Evolutionary conservation across 2,888 invertebrate genomes (phyloP).

Genomic region (Drosophila prostipennis): DNA sequence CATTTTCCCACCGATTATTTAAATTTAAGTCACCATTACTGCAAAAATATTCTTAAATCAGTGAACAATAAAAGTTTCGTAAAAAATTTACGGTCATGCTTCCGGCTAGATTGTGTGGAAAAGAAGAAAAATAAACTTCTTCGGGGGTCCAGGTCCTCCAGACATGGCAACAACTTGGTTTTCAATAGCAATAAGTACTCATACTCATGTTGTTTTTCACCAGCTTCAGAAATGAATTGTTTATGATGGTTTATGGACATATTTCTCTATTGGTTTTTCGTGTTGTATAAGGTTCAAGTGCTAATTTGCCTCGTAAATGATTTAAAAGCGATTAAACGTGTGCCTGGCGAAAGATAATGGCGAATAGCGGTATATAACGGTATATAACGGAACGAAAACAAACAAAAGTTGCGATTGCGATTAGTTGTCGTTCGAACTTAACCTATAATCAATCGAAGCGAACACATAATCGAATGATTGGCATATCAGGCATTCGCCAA

Average conservation of each 20-base stretch:
- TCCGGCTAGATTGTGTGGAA: constrained; percentile 22
- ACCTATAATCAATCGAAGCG: constrained; percentile 37
- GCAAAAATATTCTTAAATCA: neutral
- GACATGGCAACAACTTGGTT: constrained; percentile 20
- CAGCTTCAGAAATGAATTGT: constrained; percentile 12
- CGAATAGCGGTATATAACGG: neutral
- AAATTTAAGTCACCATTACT: neutral
- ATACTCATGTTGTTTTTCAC: constrained; percentile 6
- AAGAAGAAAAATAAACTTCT: constrained; percentile 6
- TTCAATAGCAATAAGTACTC: neutral
- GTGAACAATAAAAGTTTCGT: neutral
- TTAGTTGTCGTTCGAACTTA: constrained; percentile 40
- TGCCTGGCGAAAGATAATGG: constrained; percentile 49
- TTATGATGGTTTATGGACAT: constrained; percentile 16
- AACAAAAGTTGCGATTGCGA: constrained; percentile 45
- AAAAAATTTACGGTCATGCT: constrained; percentile 1
- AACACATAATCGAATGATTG: constrained; percentile 66
- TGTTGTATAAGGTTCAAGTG: constrained; percentile 53
- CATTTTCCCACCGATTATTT: too few relatives aligned
- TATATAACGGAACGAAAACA: constrained; percentile 20
- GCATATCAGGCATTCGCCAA: constrained; percentile 31
- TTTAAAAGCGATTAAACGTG: constrained; percentile 66
- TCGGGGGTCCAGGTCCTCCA: constrained; percentile 2
- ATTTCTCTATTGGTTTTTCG: constrained; percentile 11
- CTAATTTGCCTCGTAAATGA: constrained; percentile 70